A percentile compares a stretch with the other conserved stretches of the same genome.
phyloP scores from a whole-genome alignment of 2,113 vertebrate genomes.

The Spea bombifrons region DNA sequence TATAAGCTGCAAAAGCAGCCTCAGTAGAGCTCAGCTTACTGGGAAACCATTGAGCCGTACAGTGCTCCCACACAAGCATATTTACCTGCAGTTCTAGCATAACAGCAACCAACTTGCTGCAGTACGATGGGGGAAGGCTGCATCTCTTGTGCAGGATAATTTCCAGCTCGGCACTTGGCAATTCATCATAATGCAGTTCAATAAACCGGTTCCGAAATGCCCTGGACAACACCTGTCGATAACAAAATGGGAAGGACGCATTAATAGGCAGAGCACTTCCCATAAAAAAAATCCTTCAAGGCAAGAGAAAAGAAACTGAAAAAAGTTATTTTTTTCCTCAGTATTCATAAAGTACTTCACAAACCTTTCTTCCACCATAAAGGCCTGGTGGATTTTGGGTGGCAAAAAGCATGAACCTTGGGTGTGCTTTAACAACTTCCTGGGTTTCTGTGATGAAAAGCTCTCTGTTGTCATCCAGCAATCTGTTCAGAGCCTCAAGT shows the following conservation, averaged over 20 bases:
- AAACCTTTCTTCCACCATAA: slow-evolving; percentile 94
- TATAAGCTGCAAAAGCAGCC: background rate
- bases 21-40: too few species aligned
- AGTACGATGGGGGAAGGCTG: slow-evolving; percentile 89
- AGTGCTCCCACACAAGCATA: too few species aligned
- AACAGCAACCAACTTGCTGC: slow-evolving; percentile 86
- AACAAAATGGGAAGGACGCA: accelerated
- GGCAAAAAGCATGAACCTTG: slow-evolving; percentile 94
- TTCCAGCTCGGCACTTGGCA: slow-evolving; percentile 87
- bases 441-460: slow-evolving; percentile 93
- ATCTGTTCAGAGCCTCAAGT: slow-evolving; percentile 90
- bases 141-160: slow-evolving; percentile 89
- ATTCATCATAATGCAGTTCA: slow-evolving; percentile 92
- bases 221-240: slow-evolving; percentile 83
- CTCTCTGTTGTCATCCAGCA: slow-evolving; percentile 94
- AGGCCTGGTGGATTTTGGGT: slow-evolving; percentile 96
- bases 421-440: slow-evolving; percentile 90
- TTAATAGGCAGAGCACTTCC: too few species aligned
- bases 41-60: too few species aligned
- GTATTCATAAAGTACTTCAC: background rate
- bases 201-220: slow-evolving; percentile 97
- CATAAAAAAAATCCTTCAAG: background rate
- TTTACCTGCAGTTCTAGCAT: slow-evolving; percentile 94
- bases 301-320: background rate
- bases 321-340: background rate